Evolutionary conservation across 2,113 vertebrate genomes (phyloP), one percentile per base, ranked within the genome.

Genomic region (Ancistrus triradiatus): DNA sequence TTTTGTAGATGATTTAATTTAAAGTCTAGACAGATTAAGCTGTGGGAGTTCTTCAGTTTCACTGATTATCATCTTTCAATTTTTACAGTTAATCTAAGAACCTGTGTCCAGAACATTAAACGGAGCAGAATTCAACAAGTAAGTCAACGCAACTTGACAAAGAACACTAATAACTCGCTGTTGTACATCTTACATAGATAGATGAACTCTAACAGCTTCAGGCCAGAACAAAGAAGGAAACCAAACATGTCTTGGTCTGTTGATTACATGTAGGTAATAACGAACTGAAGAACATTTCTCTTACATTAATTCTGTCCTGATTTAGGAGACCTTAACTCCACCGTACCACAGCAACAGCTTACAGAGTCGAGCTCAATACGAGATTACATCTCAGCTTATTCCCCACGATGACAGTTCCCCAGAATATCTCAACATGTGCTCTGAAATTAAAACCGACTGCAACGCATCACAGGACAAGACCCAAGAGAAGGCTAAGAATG

Each of bases 111-210:
- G 77, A 90, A 85, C 69, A 79, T 89, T 60, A 88, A 90, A 78
- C 77, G 86, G 59, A 88, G 81, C 2, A 76, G 86, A 62, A 89
- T 86, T 66, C 88, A 88, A 61, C 86, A 89, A 80, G 88, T 90
- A 75, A 75, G 67, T 52, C 1, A 27, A 47, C 27, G 52, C n/a
- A n/a, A 7, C 6, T 13, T 10, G 18, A n/a, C 33, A 0, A 27
- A 24, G 65, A 22, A 44, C n/a, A 13, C 14, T 21, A 14, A 15
- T 7, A 25, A 58, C 25, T 6, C 52, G 1, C 27, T 28, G 4
- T 13, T n/a, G n/a, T n/a, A n/a, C n/a, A n/a, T n/a, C n/a, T n/a
- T n/a, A n/a, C n/a, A n/a, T n/a, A n/a, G n/a, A n/a, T n/a, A n/a
- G n/a, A n/a, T n/a, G n/a, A n/a, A n/a, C n/a, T n/a, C n/a, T n/a